Percentiles rank a stretch among this genome's conserved stretches.
These are phyloP conservation scores for Apocheima hispidaria DNA, from an alignment of 2,888 invertebrate species.

Conservation along the genomic window DNA sequence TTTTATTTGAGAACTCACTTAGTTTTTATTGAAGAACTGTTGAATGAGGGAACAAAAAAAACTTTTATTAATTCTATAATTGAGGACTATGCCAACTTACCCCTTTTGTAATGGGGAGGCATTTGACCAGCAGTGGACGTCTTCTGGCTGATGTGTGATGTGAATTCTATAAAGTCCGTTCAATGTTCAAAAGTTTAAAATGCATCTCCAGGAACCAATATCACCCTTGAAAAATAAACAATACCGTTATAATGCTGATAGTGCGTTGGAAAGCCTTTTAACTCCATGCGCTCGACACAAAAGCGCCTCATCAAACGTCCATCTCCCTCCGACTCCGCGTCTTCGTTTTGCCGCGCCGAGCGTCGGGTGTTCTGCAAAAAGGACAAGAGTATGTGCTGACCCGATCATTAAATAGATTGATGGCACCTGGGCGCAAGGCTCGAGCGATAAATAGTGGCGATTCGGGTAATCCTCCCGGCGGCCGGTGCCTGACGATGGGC, in stretches of 20 bases:
- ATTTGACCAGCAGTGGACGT: too few relatives aligned
- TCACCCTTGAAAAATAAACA: conserved; percentile 38
- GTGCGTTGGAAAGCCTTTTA: conserved; percentile 79
- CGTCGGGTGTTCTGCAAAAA: conserved; percentile 74
- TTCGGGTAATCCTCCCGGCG: conserved; percentile 84
- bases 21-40: too few relatives aligned
- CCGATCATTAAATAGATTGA: conserved; percentile 87
- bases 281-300: conserved; percentile 76
- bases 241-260: conserved; percentile 52
- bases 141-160: too few relatives aligned
- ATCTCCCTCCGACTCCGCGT: conserved; percentile 70
- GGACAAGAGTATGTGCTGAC: conserved; percentile 83
- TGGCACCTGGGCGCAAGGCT: conserved; percentile 85
- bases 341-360: conserved; percentile 72
- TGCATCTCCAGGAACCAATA: conserved; percentile 15
- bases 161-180: too few relatives aligned
- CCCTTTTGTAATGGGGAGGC: too few relatives aligned
- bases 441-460: conserved; percentile 86
- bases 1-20: conserved; percentile 26
- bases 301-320: conserved; percentile 85
- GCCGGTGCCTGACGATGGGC: conserved; percentile 80
- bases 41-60: not conserved
- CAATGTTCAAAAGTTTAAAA: not conserved
- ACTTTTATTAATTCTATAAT: not conserved
- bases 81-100: too few relatives aligned